phyloP scores from a whole-genome alignment of 2,888 invertebrate genomes.

The Patella pellucida region DNA sequence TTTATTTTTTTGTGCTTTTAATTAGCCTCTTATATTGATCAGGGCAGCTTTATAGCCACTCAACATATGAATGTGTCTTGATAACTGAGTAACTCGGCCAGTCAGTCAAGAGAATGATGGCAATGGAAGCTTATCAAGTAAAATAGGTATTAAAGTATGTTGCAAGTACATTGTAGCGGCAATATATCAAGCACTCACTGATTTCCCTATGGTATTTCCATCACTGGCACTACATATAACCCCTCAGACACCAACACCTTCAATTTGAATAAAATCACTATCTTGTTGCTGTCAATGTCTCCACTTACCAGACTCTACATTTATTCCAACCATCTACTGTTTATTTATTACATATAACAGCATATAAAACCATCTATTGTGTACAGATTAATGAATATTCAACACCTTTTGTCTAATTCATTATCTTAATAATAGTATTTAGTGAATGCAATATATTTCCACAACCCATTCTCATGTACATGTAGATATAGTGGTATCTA shows the following conservation, averaged over 20 bases:
- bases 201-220: not conserved
- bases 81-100: too few relatives aligned
- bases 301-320: too few relatives aligned
- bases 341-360: too few relatives aligned
- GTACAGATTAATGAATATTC: too few relatives aligned
- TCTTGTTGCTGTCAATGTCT: too few relatives aligned
- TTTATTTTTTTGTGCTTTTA: not conserved
- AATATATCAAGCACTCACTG: slow-evolving; percentile 3
- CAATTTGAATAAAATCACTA: slow-evolving; percentile 1
- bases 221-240: not conserved
- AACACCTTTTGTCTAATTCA: too few relatives aligned
- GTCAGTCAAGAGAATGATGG: not conserved
- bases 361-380: too few relatives aligned
- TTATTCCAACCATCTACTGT: too few relatives aligned
- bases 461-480: too few relatives aligned
- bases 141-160: not conserved
- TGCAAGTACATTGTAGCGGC: not conserved
- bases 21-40: slow-evolving; percentile 2
- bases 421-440: too few relatives aligned
- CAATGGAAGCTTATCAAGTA: slow-evolving; percentile 5
- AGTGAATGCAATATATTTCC: too few relatives aligned
- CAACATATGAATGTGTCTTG: not conserved
- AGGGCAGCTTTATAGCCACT: not conserved
- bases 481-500: too few relatives aligned
- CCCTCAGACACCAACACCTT: not conserved